Percentiles rank a stretch among this genome's conserved stretches.
phyloP scores from a whole-genome alignment of 2,888 invertebrate genomes.

The Campoplex capitator region DNA sequence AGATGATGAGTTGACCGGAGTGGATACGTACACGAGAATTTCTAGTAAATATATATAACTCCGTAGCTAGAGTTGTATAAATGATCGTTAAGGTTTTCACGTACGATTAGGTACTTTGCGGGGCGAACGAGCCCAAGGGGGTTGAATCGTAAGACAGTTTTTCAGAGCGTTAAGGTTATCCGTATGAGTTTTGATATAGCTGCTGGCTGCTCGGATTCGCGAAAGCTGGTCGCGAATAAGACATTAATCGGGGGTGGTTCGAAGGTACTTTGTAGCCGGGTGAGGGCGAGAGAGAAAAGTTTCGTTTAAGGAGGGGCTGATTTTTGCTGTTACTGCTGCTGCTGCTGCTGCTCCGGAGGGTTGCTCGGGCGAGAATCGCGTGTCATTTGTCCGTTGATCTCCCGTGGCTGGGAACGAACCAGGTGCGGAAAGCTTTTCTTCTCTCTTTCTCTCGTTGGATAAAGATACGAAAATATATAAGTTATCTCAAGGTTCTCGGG shows the following conservation, averaged over 20 bases:
- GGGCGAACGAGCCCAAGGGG: conserved; percentile 40
- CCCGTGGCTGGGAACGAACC: conserved; percentile 79
- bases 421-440: conserved; percentile 76
- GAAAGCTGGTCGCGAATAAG: conserved; percentile 76
- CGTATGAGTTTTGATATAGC: conserved; percentile 30
- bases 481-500: conserved; percentile 16
- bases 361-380: conserved; percentile 80
- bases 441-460: conserved; percentile 59
- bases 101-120: conserved; percentile 69
- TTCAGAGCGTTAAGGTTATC: conserved; percentile 37
- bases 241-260: conserved; percentile 81
- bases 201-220: conserved; percentile 50
- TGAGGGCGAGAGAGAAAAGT: conserved; percentile 65
- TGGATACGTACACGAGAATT: conserved; percentile 36
- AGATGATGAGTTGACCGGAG: conserved; percentile 48
- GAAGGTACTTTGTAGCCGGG: conserved; percentile 80
- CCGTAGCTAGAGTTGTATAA: conserved; percentile 39
- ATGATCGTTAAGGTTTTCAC: conserved; percentile 70
- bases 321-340: conserved; percentile 48
- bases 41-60: conserved; percentile 24
- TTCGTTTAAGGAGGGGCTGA: conserved; percentile 51
- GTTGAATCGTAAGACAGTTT: conserved; percentile 36
- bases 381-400: conserved; percentile 84
- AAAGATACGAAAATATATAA: conserved; percentile 25
- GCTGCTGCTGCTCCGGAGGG: conserved; percentile 65